phyloP scores from a whole-genome alignment of 2,797 vertebrate species.

The Chaenodraco wilsoni region DNA sequence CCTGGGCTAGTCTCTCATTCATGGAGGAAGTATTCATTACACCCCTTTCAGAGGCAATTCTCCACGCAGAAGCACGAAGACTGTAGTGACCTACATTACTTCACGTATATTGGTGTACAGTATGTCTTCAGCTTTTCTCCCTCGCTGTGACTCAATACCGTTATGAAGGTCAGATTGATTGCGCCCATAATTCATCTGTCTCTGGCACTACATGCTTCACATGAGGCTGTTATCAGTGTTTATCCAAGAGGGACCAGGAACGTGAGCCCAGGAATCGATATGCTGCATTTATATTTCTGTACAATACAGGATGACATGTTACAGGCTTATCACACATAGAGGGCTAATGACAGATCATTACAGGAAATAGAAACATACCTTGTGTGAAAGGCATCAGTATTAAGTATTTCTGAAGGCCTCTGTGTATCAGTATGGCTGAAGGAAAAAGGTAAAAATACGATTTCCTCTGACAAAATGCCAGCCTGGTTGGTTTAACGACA shows the following conservation, averaged over 20 bases:
- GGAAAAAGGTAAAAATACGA: conserved; percentile 18
- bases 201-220: conserved; percentile 30
- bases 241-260: conserved; percentile 54
- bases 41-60: conserved; percentile 45
- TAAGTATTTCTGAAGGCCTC: conserved; percentile 21
- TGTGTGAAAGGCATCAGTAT: conserved; percentile 10
- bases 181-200: conserved; percentile 7
- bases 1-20: conserved; percentile 44
- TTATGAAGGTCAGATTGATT: conserved; percentile 30
- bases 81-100: conserved; percentile 64
- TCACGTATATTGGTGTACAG: conserved; percentile 35
- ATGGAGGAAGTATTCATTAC: conserved; percentile 33
- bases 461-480: conserved; percentile 48
- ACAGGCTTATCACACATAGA: conserved; percentile 12
- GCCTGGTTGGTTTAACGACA: conserved; percentile 52
- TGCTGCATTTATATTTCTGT: background rate
- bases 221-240: conserved; percentile 50
- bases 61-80: conserved; percentile 54
- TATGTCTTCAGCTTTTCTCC: conserved; percentile 38
- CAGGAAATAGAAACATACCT: conserved; percentile 14
- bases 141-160: conserved; percentile 31
- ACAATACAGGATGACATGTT: background rate
- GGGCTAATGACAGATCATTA: conserved; percentile 22
- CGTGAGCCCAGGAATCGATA: conserved; percentile 25
- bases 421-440: conserved; percentile 18